Evolutionary conservation across 1,140 invertebrate genomes (phyloP), one percentile per base, ranked within the genome.

Genomic region (Drosophila murphyi): DNA sequence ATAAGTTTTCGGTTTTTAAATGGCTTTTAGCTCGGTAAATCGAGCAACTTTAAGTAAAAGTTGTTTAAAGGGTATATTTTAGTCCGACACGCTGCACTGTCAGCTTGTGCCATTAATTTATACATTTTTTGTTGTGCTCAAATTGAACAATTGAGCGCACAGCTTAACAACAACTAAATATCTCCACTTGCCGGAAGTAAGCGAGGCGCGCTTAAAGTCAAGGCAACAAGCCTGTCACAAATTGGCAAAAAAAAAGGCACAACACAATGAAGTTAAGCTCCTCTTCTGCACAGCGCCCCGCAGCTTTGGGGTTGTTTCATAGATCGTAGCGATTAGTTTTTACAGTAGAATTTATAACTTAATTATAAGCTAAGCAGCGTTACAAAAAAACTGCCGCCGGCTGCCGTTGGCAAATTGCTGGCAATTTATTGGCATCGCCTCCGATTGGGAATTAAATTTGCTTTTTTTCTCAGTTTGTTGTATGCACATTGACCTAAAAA

Each of bases 321-420:
- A 74, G 85, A 89, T 88, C 83, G 70, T 45, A 67, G 56, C 76
- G 48, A 83, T 87, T 80, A 73, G 48, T 56, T 55, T 67, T 8
- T 61, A 70, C 31, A 43, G 72, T 57, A 78, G 51, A 83, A 74
- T 88, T 89, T 89, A 88, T 89, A 89, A 89, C 85, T 89, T 88
- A 88, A 88, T 88, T 88, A 89, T 79, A 89, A 76, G 48, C 55
- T 64, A 73, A 83, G 80, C 65, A 87, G 82, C 83, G 79, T 87
- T 80, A 82, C 74, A 85, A 43, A 43, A 43, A 43, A 86, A 75
- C 37, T 48, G 76, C 85, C 80, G n/a, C 64, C 37, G 76, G 85
- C 61, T 65, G 61, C 60, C 59, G 62, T 52, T 72, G 47, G 61
- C 68, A 76, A 87, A 87, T 86, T 82, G 61, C 56, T 65, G 32